Conservation (phyloP, 2,888 invertebrate species). For the Zeuzera pyrina region DNA sequence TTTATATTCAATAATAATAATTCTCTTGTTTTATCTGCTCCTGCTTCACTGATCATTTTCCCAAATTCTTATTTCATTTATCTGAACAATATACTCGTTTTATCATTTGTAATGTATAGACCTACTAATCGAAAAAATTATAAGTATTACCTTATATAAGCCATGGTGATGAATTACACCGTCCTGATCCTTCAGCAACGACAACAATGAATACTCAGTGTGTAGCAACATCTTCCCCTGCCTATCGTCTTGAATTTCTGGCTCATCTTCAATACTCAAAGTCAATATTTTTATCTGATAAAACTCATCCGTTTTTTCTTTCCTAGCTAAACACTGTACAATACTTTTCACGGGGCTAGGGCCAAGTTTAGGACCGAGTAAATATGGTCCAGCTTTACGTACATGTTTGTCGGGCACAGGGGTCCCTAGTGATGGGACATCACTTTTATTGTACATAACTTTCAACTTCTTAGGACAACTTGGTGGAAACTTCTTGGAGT, state of each 20-base stretch:
- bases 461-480: slow-evolving; percentile 35
- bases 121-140: neutral
- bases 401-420: slow-evolving; percentile 66
- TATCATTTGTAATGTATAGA: no score
- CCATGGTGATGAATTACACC: slow-evolving; percentile 86
- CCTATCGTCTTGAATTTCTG: slow-evolving; percentile 80
- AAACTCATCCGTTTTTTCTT: slow-evolving; percentile 79
- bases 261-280: slow-evolving; percentile 61
- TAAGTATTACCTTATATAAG: slow-evolving; percentile 76
- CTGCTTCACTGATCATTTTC: no score
- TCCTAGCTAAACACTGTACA: slow-evolving; percentile 81
- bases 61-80: no score
- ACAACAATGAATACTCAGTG: slow-evolving; percentile 82
- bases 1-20: no score
- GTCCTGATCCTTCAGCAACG: slow-evolving; percentile 77
- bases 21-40: no score
- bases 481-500: slow-evolving; percentile 37
- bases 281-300: slow-evolving; percentile 79
- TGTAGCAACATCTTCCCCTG: slow-evolving; percentile 86
- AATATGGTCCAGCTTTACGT: slow-evolving; percentile 78
- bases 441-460: slow-evolving; percentile 39
- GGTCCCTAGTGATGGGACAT: slow-evolving; percentile 65
- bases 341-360: slow-evolving; percentile 84
- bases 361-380: slow-evolving; percentile 79
- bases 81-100: no score